Conservation (phyloP, 37 sponge, comb jelly and placozoan species). For the Aplysina aerophoba region DNA sequence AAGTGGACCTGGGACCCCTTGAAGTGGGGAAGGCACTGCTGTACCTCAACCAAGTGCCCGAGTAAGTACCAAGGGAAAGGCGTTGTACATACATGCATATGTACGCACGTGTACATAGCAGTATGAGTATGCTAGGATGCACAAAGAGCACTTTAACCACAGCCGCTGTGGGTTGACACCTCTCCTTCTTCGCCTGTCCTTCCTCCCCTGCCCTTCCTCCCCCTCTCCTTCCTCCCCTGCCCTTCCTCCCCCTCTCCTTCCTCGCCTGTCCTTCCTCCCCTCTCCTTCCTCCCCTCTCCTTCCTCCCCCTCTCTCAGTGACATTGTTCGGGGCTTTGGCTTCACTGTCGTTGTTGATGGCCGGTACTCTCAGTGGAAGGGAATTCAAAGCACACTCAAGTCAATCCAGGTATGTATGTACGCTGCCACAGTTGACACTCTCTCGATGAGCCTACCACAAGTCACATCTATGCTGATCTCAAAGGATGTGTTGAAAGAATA, state of each 20-base stretch:
- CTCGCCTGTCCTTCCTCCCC: not conserved
- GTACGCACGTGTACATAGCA: too few relatives aligned
- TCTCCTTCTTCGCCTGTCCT: not conserved
- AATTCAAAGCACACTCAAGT: slow-evolving; percentile 48
- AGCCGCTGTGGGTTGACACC: not conserved
- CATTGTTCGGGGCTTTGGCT: slow-evolving; percentile 47
- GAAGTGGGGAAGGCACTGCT: slow-evolving; percentile 52
- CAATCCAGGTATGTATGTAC: slow-evolving; percentile 54
- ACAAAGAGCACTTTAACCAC: too few relatives aligned
- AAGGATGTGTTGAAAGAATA: too few relatives aligned
- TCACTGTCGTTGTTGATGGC: slow-evolving; percentile 59
- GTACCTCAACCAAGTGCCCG: slow-evolving; percentile 65
- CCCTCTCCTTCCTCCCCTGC: too few relatives aligned
- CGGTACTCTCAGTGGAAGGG: slow-evolving; percentile 33
- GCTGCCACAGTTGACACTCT: not conserved
- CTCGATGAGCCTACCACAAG: too few relatives aligned
- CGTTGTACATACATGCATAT: not conserved
- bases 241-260: not conserved
- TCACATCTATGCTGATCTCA: too few relatives aligned
- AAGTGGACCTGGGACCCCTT: slow-evolving; percentile 34
- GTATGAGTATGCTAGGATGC: too few relatives aligned
- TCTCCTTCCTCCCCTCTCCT: not conserved
- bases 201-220: not conserved
- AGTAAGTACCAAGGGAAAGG: slow-evolving; percentile 50
- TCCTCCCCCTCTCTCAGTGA: slow-evolving; percentile 37